Evolutionary conservation across 2,113 vertebrate species (phyloP), one percentile per base, ranked within the genome.

Genomic region (Mola mola): DNA sequence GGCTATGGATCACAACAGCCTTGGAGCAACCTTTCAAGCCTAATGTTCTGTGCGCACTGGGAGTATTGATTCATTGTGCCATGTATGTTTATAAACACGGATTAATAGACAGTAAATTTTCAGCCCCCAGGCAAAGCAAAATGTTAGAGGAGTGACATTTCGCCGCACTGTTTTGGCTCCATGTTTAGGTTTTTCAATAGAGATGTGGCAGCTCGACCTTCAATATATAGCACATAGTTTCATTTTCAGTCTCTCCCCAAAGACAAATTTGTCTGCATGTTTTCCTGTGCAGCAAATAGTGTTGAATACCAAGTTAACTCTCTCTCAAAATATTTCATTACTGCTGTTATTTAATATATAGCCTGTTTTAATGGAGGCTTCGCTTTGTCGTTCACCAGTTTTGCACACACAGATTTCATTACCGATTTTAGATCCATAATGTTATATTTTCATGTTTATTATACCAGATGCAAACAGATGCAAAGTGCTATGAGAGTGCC

Each of bases 51-150:
- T 74, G 65, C 84, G 74, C 52, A 26, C 75, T 29, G 44, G 52
- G 41, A 34, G 72, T 84, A 88, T 89, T 79, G 84, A 90, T 88
- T 88, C 73, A 25, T 67, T 71, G 46, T 72, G 74, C 76, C 78
- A 72, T 51, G 26, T 69, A 62, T 79, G 62, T 75, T 88, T 84
- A 83, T 84, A 72, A 89, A 76, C 81, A 82, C 78, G 46, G 78
- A 88, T 86, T 87, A 87, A 88, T 79, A 82, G 76, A 84, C 77
- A 73, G 52, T 66, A 50, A 17, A 65, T 78, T 76, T 82, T 55
- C 68, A 67, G 76, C 80, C 53, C 2, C 34, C 28, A 6, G 65
- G 75, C 77, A 43, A 41, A 48, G 57, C 25, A 57, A 59, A 72
- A 65, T 72, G 65, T 51, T 49, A 40, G 21, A 65, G 40, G 26